Evolutionary conservation across 2,888 invertebrate genomes (phyloP).

Genomic region (Drosophila emarginata): DNA sequence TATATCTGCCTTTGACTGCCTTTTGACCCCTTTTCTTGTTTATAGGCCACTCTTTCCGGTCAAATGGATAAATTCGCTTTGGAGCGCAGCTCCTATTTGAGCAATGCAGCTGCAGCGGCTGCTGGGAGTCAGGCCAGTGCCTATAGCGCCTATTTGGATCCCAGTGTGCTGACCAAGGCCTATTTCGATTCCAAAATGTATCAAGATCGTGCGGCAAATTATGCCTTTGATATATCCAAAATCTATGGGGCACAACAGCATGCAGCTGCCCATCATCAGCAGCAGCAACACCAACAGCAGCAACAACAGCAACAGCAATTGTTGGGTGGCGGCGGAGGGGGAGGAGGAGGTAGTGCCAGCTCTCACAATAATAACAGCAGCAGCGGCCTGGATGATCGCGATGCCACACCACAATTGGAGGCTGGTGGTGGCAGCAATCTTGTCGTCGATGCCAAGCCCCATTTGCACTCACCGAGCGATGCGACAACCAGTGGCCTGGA

Average conservation of each 20-base stretch:
- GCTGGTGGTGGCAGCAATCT: slow-evolving; percentile 62
- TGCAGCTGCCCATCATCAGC: slow-evolving; percentile 80
- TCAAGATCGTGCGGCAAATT: slow-evolving; percentile 82
- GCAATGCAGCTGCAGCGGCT: slow-evolving; percentile 81
- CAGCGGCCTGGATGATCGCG: slow-evolving; percentile 80
- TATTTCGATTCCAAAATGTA: slow-evolving; percentile 83
- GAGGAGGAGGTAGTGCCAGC: slow-evolving; percentile 62
- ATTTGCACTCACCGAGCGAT: slow-evolving; percentile 81
- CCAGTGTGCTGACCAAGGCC: slow-evolving; percentile 82
- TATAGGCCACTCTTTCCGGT: slow-evolving; percentile 77
- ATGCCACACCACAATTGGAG: slow-evolving; percentile 81
- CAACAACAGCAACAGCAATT: slow-evolving; percentile 58
- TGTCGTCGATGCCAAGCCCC: slow-evolving; percentile 75
- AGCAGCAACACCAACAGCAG: slow-evolving; percentile 76
- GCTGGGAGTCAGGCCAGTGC: slow-evolving; percentile 82
- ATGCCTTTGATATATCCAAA: slow-evolving; percentile 83
- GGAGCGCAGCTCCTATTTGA: slow-evolving; percentile 82
- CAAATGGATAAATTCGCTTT: slow-evolving; percentile 83
- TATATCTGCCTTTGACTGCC: not conserved
- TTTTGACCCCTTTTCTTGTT: slow-evolving; percentile 4
- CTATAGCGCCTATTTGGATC: slow-evolving; percentile 82
- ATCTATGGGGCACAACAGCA: slow-evolving; percentile 82
- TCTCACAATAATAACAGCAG: slow-evolving; percentile 72
- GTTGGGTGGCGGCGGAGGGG: slow-evolving; percentile 57
- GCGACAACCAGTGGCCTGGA: slow-evolving; percentile 73